These are phyloP conservation scores for Euplagia quadripunctaria DNA, from an alignment of 2,888 invertebrate genomes.

Conservation along the genomic window DNA sequence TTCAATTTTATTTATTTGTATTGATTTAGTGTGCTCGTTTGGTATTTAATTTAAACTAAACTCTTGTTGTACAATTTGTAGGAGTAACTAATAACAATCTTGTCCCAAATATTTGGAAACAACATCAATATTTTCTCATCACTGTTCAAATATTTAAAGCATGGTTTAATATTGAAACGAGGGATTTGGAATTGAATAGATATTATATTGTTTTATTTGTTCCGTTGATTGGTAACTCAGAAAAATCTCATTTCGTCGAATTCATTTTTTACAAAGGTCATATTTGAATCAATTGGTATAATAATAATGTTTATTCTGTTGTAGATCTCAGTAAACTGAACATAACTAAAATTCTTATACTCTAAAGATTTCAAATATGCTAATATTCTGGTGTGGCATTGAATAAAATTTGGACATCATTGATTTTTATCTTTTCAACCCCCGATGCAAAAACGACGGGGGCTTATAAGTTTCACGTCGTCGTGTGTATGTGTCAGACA, in stretches of 20 bases:
- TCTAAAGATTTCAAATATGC: too few relatives aligned
- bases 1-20: too few relatives aligned
- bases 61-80: neutral
- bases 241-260: slow-evolving; percentile 51
- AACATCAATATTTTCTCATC: slow-evolving; percentile 1
- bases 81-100: neutral
- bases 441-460: too few relatives aligned
- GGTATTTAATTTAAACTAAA: too few relatives aligned
- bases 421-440: too few relatives aligned
- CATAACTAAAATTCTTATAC: neutral
- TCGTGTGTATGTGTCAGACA: too few relatives aligned
- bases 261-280: slow-evolving; percentile 21
- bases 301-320: slow-evolving; percentile 15
- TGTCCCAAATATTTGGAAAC: slow-evolving; percentile 5
- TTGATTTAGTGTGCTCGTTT: too few relatives aligned
- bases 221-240: slow-evolving; percentile 48
- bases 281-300: slow-evolving; percentile 30
- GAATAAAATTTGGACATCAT: too few relatives aligned
- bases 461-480: too few relatives aligned
- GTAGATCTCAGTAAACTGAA: neutral
- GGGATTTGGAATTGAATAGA: slow-evolving; percentile 19
- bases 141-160: slow-evolving; percentile 42
- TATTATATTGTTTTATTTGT: slow-evolving; percentile 42
- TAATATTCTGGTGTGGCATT: too few relatives aligned
- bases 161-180: slow-evolving; percentile 37